Percentiles rank a stretch among this genome's conserved stretches.
Conservation (phyloP, 2,113 vertebrate genomes). For the Eira barbara region DNA sequence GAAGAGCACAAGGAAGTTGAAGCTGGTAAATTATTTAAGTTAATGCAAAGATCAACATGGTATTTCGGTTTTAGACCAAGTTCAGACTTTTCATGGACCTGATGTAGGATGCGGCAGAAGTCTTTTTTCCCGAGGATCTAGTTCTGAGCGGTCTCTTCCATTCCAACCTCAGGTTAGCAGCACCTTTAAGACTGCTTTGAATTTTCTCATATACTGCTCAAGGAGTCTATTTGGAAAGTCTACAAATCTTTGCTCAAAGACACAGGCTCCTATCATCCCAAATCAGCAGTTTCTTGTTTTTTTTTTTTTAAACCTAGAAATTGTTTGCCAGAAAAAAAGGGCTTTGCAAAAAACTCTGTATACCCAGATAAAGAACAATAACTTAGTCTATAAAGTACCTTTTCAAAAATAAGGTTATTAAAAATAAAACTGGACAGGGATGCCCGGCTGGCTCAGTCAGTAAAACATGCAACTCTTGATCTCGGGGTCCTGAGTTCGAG, state of each 20-base stretch:
- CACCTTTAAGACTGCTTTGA: not conserved
- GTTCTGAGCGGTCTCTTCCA: not conserved
- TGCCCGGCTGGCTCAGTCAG: not conserved
- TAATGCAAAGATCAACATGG: not conserved
- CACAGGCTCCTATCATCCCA: not conserved
- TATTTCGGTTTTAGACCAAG: not conserved
- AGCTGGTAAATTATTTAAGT: not conserved
- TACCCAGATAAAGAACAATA: not conserved
- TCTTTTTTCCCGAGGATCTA: not conserved
- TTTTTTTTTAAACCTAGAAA: not conserved
- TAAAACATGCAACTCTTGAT: not conserved
- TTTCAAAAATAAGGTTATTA: not conserved
- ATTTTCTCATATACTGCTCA: not conserved
- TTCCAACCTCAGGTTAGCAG: too few relatives aligned
- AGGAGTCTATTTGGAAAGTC: not conserved
- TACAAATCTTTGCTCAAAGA: not conserved
- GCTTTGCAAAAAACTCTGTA: not conserved
- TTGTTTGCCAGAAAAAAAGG: not conserved
- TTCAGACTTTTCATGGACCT: not conserved
- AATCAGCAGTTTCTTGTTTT: not conserved
- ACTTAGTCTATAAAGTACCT: not conserved
- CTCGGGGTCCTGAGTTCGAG: not conserved
- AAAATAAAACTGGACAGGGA: not conserved
- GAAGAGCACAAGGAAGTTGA: not conserved
- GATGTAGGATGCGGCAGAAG: not conserved